Evolutionary conservation across 2,888 invertebrate species (phyloP), one percentile per base, ranked within the genome.

Genomic region (Oxycera nigricornis): DNA sequence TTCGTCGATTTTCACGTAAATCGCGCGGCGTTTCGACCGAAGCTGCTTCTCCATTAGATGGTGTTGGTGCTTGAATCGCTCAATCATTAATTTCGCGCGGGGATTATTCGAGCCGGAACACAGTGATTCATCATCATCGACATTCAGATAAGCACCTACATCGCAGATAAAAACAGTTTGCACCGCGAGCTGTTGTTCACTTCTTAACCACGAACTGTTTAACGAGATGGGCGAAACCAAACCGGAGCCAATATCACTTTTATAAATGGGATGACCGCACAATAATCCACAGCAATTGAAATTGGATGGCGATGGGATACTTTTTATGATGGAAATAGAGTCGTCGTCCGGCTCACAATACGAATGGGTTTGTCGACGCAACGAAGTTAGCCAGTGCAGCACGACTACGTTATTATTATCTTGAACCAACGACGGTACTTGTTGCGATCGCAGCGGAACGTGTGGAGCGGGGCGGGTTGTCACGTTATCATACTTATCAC

Each of bases 371-470:
- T 85, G 82, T 77, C 78, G 78, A 74, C 84, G 82, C 78, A 84
- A 77, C 79, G 80, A 80, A 73, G 80, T 80, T 83, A 85, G 80
- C 85, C 85, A 85, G 55, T 82, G 81, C 73, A 83, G 82, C 74
- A 83, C 81, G n/a, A n/a, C n/a, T n/a, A n/a, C n/a, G n/a, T n/a
- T n/a, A n/a, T n/a, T n/a, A 79, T 82, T 82, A 61, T 80, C 82
- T 75, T 80, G 81, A 26, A 73, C n/a, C 50, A 55, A n/a, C 17
- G 22, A 55, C 57, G 30, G 35, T 20, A 26, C 20, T 46, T 11
- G 20, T 35, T 7, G 73, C 46, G 59, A 73, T 61, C 61, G 31
- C 24, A 55, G 30, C 28, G 75, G 39, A 50, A 46, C 70, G 28
- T 61, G 62, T 11, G 46, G 72, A 57, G 46, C 17, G 52, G 72